Evolutionary conservation across 2,797 vertebrate species (phyloP).

Genomic region (Triplophysa bombifrons): DNA sequence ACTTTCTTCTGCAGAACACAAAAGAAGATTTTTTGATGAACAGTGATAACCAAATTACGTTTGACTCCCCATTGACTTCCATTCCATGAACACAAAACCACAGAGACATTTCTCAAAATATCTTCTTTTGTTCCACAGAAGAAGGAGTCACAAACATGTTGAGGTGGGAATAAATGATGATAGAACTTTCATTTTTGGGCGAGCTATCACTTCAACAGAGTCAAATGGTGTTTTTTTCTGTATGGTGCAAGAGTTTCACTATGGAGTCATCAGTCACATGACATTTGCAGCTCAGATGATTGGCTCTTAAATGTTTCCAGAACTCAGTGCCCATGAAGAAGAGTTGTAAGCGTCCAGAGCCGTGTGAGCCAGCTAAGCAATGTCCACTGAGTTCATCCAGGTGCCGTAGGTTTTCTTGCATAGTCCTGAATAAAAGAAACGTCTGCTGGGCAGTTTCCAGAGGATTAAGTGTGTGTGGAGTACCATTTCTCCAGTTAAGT

Average conservation of each 20-base stretch:
- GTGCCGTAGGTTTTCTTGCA: background rate
- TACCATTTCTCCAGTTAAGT: background rate
- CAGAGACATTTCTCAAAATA: no score
- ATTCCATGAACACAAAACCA: no score
- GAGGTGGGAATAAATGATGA: no score
- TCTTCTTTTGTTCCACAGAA: no score
- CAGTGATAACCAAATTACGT: no score
- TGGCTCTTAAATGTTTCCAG: background rate
- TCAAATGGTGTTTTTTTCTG: background rate
- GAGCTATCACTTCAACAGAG: no score
- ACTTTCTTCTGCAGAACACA: no score
- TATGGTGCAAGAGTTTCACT: background rate
- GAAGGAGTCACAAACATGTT: no score
- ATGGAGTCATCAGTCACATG: background rate
- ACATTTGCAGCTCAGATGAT: background rate
- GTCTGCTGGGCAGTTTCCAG: conserved; percentile 61
- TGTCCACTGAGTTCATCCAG: background rate
- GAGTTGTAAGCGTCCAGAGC: background rate
- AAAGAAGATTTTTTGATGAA: no score
- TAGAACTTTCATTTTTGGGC: no score
- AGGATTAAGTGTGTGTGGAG: background rate
- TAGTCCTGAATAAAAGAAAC: conserved; percentile 11
- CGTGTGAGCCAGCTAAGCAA: background rate
- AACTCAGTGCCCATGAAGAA: background rate
- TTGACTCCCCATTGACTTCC: no score